Conservation (phyloP, 2,888 invertebrate genomes). For the Euplagia quadripunctaria region DNA sequence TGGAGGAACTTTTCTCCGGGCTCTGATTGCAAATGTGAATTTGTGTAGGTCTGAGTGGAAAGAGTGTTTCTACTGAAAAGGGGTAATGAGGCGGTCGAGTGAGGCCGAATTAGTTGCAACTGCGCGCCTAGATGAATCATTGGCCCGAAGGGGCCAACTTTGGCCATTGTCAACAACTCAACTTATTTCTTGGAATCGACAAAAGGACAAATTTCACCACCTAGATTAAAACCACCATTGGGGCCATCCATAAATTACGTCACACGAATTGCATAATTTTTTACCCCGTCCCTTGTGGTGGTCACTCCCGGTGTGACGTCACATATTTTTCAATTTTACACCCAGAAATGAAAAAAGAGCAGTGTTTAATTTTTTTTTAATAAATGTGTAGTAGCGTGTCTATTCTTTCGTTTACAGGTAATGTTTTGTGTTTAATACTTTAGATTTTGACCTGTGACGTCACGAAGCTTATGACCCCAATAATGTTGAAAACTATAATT, state of each 20-base stretch:
- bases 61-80: conserved; percentile 85
- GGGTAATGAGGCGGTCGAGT: conserved; percentile 85
- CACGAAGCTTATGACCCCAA: no score
- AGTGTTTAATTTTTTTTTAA: no score
- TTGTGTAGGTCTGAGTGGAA: conserved; percentile 86
- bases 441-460: no score
- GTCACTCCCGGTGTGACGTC: no score
- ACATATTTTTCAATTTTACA: no score
- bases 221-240: background rate
- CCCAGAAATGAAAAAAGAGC: no score
- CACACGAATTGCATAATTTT: no score
- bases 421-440: no score
- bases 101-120: conserved; percentile 81
- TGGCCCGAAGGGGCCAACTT: background rate
- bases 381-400: no score
- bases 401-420: no score
- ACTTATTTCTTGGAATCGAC: background rate
- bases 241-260: background rate
- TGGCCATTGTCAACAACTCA: background rate
- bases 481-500: no score
- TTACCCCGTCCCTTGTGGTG: no score
- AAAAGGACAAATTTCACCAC: conserved; percentile 5
- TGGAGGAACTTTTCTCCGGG: conserved; percentile 83
- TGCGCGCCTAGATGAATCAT: conserved; percentile 67
- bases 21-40: conserved; percentile 88